Evolutionary conservation across 2,888 invertebrate genomes (phyloP), one percentile per base, ranked within the genome.

Genomic region (Abrostola triplasia): DNA sequence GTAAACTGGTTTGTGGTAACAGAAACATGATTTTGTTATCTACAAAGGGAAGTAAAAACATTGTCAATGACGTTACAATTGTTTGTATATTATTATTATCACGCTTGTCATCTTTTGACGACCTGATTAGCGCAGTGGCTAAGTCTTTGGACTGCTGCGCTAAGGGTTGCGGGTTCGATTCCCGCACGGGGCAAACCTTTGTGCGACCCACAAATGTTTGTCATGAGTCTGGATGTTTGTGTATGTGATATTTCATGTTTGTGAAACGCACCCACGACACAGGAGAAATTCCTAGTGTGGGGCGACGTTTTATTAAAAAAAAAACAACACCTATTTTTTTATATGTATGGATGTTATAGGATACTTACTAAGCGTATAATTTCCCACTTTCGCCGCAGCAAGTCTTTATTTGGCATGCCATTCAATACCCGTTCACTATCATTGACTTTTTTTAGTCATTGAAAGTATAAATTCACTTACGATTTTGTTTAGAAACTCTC

Each of bases 371-470:
- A n/a, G 10, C 36, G 48, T 48, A 37, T 50, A 50, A 51, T 53
- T 57, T 54, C 36, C 10, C 12, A 4, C 73, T 73, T 73, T 71
- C 73, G 50, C 56, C 10, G 24, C 8, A 5, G 36, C 10, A n/a
- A 48, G 36, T 59, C 51, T 59, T 13, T 57, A 57, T 68, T 72
- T 42, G 52, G 38, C 47, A 37, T 42, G 47, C 38, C 10, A 68
- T 48, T 63, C 36, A 44, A 73, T 68, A 71, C 42, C 50, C 49
- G 40, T 57, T 63, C 63, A 59, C 68, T 37, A 10, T 11, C 0
- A 10, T 10, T 54, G 40, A 8, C n/a, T n/a, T 59, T 61, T 67
- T 57, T 42, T 44, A 10, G 6, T 48, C 5, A 36, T 48, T 13
- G 51, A 67, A 67, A 62, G 58, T 59, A 41, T 35, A 24, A 52